Base-by-base conservation (phyloP, 1,140 invertebrate species). In the Hermetia illucens region DNA sequence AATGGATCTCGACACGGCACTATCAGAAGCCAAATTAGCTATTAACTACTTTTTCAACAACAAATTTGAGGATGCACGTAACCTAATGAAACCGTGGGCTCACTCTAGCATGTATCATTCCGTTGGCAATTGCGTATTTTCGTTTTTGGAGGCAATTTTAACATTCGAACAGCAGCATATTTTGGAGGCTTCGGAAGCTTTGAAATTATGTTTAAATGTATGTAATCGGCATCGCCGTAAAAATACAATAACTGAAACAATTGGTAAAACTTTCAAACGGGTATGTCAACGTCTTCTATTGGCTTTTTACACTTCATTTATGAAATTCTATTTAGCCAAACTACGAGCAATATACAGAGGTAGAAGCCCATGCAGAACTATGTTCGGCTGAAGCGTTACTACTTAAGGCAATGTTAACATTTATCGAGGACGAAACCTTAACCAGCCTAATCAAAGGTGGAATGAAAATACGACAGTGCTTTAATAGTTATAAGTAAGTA, bases 381-480 rank as follows among this genome's bases (percentile, higher is more conserved):
- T 91, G 88, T 54, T 89, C 91, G 63, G 91, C 92, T 12, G 92
- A 97, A 62, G 79, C 82, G 24, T 65, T 94, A 6, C 63, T 97
- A 19, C 64, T 94, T 16, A 79, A 86, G 50, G 84, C 93, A 2
- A 71, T 94, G 51, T 69, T 97, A 25, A 88, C 84, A 9, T 91
- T 95, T 57, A 77, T 95, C 50, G 89, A 94, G 52, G 91, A 96
- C 55, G 93, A 98, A 59, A 93, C 85, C 47, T 65, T 97, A 27
- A 74, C 90, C 12, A 91, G 86, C 56, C 87, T 98, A 51, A 79
- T 97, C 17, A 89, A 86, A 54, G 92, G 90, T 41, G 89, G 89
- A 41, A 66, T 96, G 24, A 91, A 92, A 67, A 91, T 97, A 46
- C 74, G 89, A 48, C 77, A 80, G 33, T 95, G 91, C 56, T 93